Evolutionary conservation across 2,113 vertebrate genomes (phyloP).

Genomic region (Corythoichthys intestinalis): DNA sequence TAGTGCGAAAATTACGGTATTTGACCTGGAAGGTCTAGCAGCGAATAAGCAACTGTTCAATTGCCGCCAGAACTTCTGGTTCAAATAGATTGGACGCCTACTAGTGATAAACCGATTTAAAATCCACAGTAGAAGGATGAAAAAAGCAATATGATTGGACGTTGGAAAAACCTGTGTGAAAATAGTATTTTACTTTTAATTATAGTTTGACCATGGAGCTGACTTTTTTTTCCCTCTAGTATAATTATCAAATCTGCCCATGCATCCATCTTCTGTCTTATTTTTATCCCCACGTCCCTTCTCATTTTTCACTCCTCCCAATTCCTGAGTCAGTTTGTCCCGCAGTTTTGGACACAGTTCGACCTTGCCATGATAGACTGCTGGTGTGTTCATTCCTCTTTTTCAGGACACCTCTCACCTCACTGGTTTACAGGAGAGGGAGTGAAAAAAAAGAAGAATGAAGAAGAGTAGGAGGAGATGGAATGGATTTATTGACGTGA

Average conservation of each 20-base stretch:
- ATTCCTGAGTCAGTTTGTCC: constrained; percentile 24
- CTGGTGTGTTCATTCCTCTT: constrained; percentile 61
- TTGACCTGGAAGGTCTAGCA: too few relatives aligned
- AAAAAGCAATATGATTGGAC: neutral
- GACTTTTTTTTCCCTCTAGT: neutral
- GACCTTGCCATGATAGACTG: constrained; percentile 93
- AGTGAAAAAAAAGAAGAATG: constrained; percentile 71
- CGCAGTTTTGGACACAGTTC: constrained; percentile 71
- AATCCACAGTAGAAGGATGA: neutral
- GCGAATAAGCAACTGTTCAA: too few relatives aligned
- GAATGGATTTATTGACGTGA: constrained; percentile 95
- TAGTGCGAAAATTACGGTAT: too few relatives aligned
- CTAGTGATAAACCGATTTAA: too few relatives aligned
- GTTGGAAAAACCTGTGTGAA: neutral
- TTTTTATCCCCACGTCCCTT: constrained; percentile 21
- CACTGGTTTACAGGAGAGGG: constrained; percentile 45
- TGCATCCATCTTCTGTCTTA: constrained; percentile 32
- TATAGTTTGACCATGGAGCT: neutral
- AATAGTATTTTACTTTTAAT: neutral
- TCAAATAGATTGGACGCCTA: too few relatives aligned
- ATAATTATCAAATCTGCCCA: constrained; percentile 9
- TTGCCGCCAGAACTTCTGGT: too few relatives aligned
- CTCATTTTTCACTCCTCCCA: constrained; percentile 21
- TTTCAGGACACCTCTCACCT: constrained; percentile 59
- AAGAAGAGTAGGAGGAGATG: constrained; percentile 56